Evolutionary conservation across 2,888 invertebrate genomes (phyloP).

Genomic region (Bursaphelenchus okinawaensis): DNA sequence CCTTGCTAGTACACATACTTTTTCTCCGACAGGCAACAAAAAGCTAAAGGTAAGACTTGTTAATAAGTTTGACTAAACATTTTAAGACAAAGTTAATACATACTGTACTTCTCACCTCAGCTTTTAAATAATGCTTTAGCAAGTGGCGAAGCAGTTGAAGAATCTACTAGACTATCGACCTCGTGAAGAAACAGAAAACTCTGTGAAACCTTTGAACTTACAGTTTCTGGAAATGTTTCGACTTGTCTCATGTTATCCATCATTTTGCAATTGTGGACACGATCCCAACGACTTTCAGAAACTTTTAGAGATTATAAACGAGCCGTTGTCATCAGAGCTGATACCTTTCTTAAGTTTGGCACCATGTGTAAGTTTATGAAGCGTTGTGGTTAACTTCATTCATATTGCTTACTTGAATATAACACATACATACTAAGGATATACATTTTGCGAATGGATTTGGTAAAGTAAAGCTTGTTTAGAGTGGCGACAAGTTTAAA

Average conservation of each 20-base stretch:
- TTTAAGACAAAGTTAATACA: no score
- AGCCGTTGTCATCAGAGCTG: constrained; percentile 24
- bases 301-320: constrained; percentile 21
- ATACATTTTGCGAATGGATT: no score
- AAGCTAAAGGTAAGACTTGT: background rate
- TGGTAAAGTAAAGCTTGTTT: constrained; percentile 13
- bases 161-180: background rate
- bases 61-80: no score
- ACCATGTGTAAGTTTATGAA: constrained; percentile 28
- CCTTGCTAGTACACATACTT: background rate
- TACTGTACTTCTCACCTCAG: background rate
- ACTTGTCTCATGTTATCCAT: constrained; percentile 8
- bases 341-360: constrained; percentile 29
- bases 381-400: background rate
- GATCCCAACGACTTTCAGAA: constrained; percentile 22
- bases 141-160: background rate
- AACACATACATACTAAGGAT: no score
- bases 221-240: constrained; percentile 12
- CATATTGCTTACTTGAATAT: no score
- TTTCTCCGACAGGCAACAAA: background rate
- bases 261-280: constrained; percentile 25
- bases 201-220: background rate
- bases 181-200: background rate
- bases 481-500: constrained; percentile 21
- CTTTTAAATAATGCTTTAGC: background rate